Conservation (phyloP, 2,888 invertebrate species). For the Oscheius sp. region DNA sequence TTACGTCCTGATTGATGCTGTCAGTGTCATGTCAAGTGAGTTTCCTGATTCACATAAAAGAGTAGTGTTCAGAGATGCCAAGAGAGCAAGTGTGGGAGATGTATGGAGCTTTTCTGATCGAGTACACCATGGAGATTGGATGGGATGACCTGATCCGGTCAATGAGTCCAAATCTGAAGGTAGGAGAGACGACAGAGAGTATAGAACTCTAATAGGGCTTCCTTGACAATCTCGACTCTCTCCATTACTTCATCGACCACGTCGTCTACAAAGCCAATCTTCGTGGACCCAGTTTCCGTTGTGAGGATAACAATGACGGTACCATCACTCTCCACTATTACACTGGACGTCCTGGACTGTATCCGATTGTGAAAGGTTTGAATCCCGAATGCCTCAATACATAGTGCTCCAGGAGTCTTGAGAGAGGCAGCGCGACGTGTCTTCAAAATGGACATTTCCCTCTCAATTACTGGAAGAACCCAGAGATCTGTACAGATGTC, state of each 20-base stretch:
- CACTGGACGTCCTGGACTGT: conserved; percentile 90
- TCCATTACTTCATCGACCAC: conserved; percentile 79
- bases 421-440: conserved; percentile 94
- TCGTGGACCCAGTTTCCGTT: conserved; percentile 78
- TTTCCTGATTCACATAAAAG: background rate
- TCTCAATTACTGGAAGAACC: conserved; percentile 85
- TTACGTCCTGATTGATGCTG: conserved; percentile 67
- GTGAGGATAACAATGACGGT: conserved; percentile 89
- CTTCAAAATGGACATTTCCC: conserved; percentile 91
- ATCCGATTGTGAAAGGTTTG: conserved; percentile 84
- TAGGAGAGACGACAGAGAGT: conserved; percentile 5
- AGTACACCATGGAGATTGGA: conserved; percentile 72
- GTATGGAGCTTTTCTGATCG: conserved; percentile 70
- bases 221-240: conserved; percentile 93
- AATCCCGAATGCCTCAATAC: no score
- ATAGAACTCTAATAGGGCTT: conserved; percentile 80
- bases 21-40: conserved; percentile 65
- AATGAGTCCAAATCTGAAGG: conserved; percentile 71
- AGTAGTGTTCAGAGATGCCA: background rate
- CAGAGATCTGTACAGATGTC: conserved; percentile 78
- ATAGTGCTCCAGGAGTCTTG: conserved; percentile 82
- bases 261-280: conserved; percentile 72
- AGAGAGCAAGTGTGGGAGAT: conserved; percentile 57
- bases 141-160: conserved; percentile 71
- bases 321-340: conserved; percentile 92